Evolutionary conservation across 2,797 vertebrate genomes (phyloP), one percentile per base, ranked within the genome.

Genomic region (Chelidonichthys spinosus): DNA sequence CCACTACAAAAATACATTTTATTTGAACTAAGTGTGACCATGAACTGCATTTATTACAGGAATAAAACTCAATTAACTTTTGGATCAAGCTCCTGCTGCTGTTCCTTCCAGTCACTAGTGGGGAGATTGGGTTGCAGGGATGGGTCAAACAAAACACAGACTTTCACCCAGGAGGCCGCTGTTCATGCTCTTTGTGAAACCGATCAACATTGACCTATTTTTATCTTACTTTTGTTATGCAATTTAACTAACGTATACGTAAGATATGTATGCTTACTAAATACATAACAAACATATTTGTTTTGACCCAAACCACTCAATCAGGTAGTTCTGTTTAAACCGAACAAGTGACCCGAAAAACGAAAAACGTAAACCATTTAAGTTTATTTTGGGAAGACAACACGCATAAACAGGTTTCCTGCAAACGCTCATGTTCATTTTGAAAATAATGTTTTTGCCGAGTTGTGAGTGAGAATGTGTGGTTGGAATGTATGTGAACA

Each of bases 41-140:
- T 44, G 42, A 65, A 77, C 69, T 33, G n/a, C 36, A 72, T 52
- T 72, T 33, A 67, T 58, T 61, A 42, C 32, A 59, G 52, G 44
- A 42, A 53, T 75, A 35, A 64, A 76, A 64, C 42, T 53, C 35
- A 14, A 60, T 59, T 37, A 37, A 56, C 25, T 60, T 66, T 72
- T 55, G 33, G 47, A 66, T 77, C 18, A 56, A 32, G 25, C 55
- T 25, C 67, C 11, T 40, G 53, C 37, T 60, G 52, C 35, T 61
- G 36, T 49, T 49, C 70, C 53, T 50, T 74, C 36, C 55, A 55
- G 44, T 32, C 6, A 39, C 37, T 66, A 49, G 17, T 7, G 46
- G n/a, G 46, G 46, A 49, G 46, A 17, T 49, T 8, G 8, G 17
- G 17, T 15, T 49, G 46, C 7, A 49, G 9, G 46, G 17, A 49